These are phyloP conservation scores for Psylliodes chrysocephalus DNA, from an alignment of 2,888 invertebrate species.

Conservation along the genomic window DNA sequence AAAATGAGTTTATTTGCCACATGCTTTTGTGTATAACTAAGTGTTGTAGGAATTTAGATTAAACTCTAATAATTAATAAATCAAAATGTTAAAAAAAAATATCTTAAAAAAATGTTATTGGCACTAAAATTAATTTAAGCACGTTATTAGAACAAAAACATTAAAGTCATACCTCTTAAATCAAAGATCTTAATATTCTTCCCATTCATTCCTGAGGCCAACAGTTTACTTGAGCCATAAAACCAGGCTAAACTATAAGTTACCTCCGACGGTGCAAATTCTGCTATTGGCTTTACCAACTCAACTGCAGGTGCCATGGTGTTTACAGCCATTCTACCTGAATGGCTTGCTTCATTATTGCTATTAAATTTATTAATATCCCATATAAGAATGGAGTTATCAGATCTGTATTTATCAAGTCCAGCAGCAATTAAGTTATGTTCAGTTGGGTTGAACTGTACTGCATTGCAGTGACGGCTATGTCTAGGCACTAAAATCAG, in stretches of 20 bases:
- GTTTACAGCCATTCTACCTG: constrained; percentile 54
- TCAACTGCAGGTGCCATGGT: constrained; percentile 65
- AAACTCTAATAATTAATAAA: too few relatives aligned
- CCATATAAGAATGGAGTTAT: constrained; percentile 90
- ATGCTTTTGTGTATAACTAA: too few relatives aligned
- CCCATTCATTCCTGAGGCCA: constrained; percentile 90
- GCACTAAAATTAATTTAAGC: too few relatives aligned
- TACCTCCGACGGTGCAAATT: constrained; percentile 85
- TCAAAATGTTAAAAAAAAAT: too few relatives aligned
- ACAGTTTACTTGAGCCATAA: constrained; percentile 75
- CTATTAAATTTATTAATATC: constrained; percentile 73
- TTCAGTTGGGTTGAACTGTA: constrained; percentile 89
- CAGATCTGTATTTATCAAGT: constrained; percentile 88
- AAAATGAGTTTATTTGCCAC: too few relatives aligned
- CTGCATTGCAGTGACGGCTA: constrained; percentile 84
- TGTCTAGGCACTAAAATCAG: constrained; percentile 84
- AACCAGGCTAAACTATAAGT: constrained; percentile 90
- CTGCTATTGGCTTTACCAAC: constrained; percentile 72
- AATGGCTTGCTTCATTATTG: constrained; percentile 52
- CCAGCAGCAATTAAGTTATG: constrained; percentile 85
- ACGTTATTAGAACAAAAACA: too few relatives aligned
- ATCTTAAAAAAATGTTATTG: too few relatives aligned
- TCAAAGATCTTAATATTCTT: constrained; percentile 91
- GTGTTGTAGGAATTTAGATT: too few relatives aligned
- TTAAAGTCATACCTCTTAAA: constrained; percentile 75